These are phyloP conservation scores for Melanerpes formicivorus DNA, from an alignment of 2,113 vertebrate species.

Conservation along the genomic window DNA sequence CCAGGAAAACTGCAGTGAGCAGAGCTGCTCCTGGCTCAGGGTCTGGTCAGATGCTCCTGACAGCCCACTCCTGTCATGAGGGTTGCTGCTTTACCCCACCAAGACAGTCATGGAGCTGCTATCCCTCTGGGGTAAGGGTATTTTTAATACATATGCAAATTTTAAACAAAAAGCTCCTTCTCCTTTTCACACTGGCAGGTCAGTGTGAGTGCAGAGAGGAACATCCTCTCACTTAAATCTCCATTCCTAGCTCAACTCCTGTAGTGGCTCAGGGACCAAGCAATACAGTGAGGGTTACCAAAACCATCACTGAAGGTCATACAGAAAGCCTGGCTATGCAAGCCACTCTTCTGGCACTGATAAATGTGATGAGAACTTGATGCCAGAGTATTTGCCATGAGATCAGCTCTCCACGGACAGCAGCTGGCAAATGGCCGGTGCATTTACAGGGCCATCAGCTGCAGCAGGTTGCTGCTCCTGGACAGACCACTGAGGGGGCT, in stretches of 20 bases:
- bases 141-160: neutral
- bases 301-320: rapidly evolving
- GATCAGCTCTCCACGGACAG: neutral
- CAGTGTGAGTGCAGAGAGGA: neutral
- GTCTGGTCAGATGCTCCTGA: neutral
- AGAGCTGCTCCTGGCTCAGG: neutral
- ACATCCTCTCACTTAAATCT: neutral
- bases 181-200: neutral
- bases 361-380: neutral
- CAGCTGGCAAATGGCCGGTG: rapidly evolving
- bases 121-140: neutral
- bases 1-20: neutral
- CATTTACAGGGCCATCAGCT: neutral
- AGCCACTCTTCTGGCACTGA: neutral
- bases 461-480: neutral
- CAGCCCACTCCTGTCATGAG: rapidly evolving
- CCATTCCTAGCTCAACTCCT: neutral
- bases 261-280: neutral
- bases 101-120: neutral
- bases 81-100: neutral
- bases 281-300: too few species aligned
- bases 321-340: neutral
- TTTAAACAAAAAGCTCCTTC: neutral
- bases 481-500: rapidly evolving
- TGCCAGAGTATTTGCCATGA: neutral